Conservation (phyloP, 2,797 vertebrate genomes). For the Poeciliopsis paucimaculata region DNA sequence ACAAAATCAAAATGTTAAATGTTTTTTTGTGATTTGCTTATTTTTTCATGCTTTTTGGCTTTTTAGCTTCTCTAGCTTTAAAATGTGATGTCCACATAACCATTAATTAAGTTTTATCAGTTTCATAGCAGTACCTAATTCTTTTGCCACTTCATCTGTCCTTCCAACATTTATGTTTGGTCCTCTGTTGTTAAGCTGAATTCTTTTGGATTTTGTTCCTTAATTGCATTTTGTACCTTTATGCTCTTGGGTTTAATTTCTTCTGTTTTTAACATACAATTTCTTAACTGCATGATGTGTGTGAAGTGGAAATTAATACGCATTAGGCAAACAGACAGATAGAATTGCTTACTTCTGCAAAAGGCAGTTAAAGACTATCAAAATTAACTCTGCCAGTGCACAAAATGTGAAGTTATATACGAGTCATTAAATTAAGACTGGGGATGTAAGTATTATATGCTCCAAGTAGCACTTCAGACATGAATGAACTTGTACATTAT, state of each 20-base stretch:
- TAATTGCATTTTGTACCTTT: neutral
- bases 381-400: conserved; percentile 57
- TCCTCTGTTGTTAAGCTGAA: neutral
- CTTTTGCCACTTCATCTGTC: neutral
- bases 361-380: conserved; percentile 54
- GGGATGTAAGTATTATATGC: conserved; percentile 46
- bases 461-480: conserved; percentile 60
- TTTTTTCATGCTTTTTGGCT: neutral
- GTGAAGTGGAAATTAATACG: neutral
- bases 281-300: neutral
- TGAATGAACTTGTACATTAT: conserved; percentile 46
- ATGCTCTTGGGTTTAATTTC: neutral
- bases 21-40: neutral
- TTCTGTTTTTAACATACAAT: neutral
- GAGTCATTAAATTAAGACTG: conserved; percentile 52
- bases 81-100: neutral
- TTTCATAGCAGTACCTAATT: neutral
- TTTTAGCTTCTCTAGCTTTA: neutral
- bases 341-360: conserved; percentile 49
- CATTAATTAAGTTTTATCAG: neutral
- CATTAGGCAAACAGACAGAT: neutral
- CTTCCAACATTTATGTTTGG: neutral
- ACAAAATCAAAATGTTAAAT: neutral
- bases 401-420: conserved; percentile 57
- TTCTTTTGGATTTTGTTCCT: neutral